Conservation (phyloP, 2,113 vertebrate genomes). For the Caretta caretta region DNA sequence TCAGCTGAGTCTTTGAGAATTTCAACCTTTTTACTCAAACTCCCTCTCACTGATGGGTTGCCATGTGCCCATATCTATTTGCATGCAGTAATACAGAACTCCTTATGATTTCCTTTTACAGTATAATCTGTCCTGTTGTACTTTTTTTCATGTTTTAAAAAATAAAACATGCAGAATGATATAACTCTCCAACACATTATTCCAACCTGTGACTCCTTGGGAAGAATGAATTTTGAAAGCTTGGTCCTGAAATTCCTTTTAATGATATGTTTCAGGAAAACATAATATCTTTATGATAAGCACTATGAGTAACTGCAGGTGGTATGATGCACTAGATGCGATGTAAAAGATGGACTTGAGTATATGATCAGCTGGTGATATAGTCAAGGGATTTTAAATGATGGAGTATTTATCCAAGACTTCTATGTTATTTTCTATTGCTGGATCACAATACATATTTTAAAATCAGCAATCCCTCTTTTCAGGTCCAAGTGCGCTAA, state of each 20-base stretch:
- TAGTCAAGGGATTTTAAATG: constrained; percentile 12
- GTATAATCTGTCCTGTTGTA: background rate
- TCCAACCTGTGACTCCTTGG: background rate
- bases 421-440: background rate
- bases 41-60: background rate
- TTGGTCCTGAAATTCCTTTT: background rate
- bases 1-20: background rate
- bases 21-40: background rate
- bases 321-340: background rate
- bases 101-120: background rate
- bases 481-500: background rate
- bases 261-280: background rate
- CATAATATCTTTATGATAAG: background rate
- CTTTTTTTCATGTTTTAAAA: background rate
- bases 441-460: background rate
- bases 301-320: background rate
- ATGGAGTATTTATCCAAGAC: background rate
- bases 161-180: background rate
- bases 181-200: background rate
- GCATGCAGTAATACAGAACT: background rate
- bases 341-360: background rate
- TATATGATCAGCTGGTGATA: background rate
- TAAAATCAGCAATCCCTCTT: background rate
- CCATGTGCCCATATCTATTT: background rate
- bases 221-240: background rate